phyloP scores from a whole-genome alignment of 2,888 invertebrate species.

The Meteorus colon region DNA sequence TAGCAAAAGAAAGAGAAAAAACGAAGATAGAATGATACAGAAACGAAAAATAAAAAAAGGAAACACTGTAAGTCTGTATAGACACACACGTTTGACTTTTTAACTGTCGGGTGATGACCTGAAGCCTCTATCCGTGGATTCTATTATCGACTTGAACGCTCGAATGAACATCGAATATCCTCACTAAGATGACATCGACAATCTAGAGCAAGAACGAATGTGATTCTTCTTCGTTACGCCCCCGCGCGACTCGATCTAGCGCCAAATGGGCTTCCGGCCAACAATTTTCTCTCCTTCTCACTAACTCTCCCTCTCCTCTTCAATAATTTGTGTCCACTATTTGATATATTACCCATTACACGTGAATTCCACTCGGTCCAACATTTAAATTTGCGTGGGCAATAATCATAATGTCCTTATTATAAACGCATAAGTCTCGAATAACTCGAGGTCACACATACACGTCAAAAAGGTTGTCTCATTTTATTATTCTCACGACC shows the following conservation, averaged over 20 bases:
- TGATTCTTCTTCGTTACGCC: constrained; percentile 25
- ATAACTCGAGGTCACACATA: constrained; percentile 30
- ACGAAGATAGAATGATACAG: constrained; percentile 1
- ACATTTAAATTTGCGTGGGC: constrained; percentile 36
- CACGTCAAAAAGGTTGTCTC: neutral
- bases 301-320: constrained; percentile 43
- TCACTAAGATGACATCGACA: constrained; percentile 19
- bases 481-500: constrained; percentile 30
- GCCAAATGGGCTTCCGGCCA: constrained; percentile 49
- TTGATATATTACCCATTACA: neutral
- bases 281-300: constrained; percentile 37
- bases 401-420: constrained; percentile 37
- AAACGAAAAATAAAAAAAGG: neutral
- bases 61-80: neutral
- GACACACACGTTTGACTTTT: constrained; percentile 10
- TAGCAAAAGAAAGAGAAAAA: constrained; percentile 21
- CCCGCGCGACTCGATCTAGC: constrained; percentile 3
- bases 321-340: neutral
- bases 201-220: constrained; percentile 30
- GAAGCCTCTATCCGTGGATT: constrained; percentile 27
- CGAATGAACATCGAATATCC: constrained; percentile 20
- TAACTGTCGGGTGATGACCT: constrained; percentile 39
- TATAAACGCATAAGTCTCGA: constrained; percentile 30
- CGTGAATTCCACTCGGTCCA: constrained; percentile 54
- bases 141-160: constrained; percentile 37